Evolutionary conservation across 2,888 invertebrate species (phyloP).

Genomic region (Parasteatoda lunata): DNA sequence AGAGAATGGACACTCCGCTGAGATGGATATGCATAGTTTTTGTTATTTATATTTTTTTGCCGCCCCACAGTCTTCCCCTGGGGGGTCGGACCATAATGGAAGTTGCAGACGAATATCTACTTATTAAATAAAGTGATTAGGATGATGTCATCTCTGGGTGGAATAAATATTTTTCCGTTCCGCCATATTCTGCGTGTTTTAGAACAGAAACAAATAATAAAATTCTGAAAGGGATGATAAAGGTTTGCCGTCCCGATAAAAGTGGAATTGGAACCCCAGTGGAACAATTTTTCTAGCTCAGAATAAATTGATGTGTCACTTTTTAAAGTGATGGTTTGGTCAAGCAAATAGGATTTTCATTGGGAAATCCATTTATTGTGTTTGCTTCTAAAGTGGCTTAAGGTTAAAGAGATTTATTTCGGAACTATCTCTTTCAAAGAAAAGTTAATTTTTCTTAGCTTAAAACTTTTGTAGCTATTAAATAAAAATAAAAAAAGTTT

Average conservation of each 20-base stretch:
- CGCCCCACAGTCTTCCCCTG: constrained; percentile 12
- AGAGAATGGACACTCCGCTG: constrained; percentile 44
- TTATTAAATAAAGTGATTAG: constrained; percentile 60
- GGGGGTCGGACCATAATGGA: constrained; percentile 33
- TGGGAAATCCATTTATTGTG: too few species aligned
- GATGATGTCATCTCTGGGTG: constrained; percentile 53
- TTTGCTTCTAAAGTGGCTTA: too few species aligned
- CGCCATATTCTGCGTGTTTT: background rate
- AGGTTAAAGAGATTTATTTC: too few species aligned
- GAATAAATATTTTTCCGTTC: constrained; percentile 23
- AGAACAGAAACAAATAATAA: constrained; percentile 19
- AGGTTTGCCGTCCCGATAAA: constrained; percentile 13
- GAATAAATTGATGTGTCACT: too few species aligned
- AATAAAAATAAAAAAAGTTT: too few species aligned
- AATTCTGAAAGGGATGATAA: constrained; percentile 26
- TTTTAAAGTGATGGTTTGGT: too few species aligned
- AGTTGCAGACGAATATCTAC: constrained; percentile 41
- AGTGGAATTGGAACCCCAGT: background rate
- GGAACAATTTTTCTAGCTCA: too few species aligned
- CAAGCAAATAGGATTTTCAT: too few species aligned
- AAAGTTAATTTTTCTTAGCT: too few species aligned
- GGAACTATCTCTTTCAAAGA: too few species aligned
- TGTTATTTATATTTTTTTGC: constrained; percentile 35
- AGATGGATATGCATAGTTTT: constrained; percentile 20
- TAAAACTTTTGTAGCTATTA: too few species aligned